Percentiles rank a stretch among this genome's conserved stretches.
phyloP scores from a whole-genome alignment of 2,888 invertebrate genomes.

The Drosophila ustulata region DNA sequence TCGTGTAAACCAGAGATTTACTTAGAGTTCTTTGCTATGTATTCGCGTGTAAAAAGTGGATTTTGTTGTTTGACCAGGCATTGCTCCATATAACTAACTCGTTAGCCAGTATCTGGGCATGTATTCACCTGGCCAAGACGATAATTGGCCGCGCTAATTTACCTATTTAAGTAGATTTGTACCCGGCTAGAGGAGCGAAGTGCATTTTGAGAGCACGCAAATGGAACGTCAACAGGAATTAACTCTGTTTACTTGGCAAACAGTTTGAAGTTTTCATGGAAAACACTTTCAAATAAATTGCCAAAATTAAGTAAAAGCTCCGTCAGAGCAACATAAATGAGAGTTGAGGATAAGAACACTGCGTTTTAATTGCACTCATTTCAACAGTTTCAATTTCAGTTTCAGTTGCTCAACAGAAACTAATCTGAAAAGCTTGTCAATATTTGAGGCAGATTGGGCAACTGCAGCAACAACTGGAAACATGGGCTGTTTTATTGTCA shows the following conservation, averaged over 20 bases:
- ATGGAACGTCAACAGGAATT: conserved; percentile 40
- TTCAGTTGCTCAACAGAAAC: conserved; percentile 16
- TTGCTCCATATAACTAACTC: conserved; percentile 37
- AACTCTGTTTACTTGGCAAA: conserved; percentile 44
- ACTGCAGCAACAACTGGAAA: conserved; percentile 40
- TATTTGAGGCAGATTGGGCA: conserved; percentile 56
- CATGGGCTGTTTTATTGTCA: conserved; percentile 30
- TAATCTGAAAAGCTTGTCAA: conserved; percentile 53
- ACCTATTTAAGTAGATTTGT: conserved; percentile 74
- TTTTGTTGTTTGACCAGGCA: conserved; percentile 41
- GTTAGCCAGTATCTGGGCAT: conserved; percentile 41
- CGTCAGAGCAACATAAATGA: conserved; percentile 24
- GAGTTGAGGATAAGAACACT: conserved; percentile 31
- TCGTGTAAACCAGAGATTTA: conserved; percentile 29
- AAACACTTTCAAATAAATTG: conserved; percentile 69
- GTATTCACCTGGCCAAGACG: conserved; percentile 40
- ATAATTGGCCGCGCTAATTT: conserved; percentile 76
- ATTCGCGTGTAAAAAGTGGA: conserved; percentile 49
- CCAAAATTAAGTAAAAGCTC: conserved; percentile 54
- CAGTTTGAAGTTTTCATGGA: conserved; percentile 60
- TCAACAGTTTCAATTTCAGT: conserved; percentile 8
- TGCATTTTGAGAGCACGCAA: conserved; percentile 61
- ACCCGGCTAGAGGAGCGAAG: not conserved
- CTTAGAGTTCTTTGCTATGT: not conserved
- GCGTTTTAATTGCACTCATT: conserved; percentile 32